Percentiles rank a stretch among this genome's conserved stretches.
phyloP scores from a whole-genome alignment of 2,888 invertebrate species.

The Drosophila austrosaltans region DNA sequence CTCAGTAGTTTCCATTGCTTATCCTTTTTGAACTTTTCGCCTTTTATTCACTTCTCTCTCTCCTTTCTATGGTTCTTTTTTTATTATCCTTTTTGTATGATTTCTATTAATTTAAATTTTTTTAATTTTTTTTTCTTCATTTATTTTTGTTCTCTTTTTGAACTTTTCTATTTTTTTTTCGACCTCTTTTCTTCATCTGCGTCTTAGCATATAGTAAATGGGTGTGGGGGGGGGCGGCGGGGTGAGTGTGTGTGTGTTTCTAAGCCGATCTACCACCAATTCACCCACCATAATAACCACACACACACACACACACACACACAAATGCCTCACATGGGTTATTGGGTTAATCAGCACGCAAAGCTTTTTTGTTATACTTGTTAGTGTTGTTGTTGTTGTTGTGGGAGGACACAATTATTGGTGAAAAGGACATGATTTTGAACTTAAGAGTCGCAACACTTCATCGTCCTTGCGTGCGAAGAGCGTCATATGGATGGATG shows the following conservation, averaged over 20 bases:
- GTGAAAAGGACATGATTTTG: constrained; percentile 49
- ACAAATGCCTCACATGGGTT: constrained; percentile 25
- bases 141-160: no score
- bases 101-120: no score
- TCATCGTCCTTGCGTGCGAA: constrained; percentile 46
- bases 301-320: constrained; percentile 27
- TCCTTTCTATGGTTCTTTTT: no score
- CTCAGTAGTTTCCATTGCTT: no score
- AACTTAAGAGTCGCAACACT: constrained; percentile 52
- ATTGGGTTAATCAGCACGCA: constrained; percentile 52
- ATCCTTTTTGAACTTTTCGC: no score
- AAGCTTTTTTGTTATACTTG: constrained; percentile 25
- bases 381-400: background rate
- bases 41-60: no score
- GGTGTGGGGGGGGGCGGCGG: background rate
- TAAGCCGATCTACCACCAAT: constrained; percentile 13
- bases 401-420: constrained; percentile 21
- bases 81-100: no score
- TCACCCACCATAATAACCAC: constrained; percentile 5
- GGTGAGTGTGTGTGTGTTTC: constrained; percentile 8
- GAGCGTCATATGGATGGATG: constrained; percentile 50
- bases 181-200: no score
- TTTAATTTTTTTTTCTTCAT: no score
- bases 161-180: no score
- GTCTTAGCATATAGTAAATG: no score